Evolutionary conservation across 64 coral and sea anemone genomes (phyloP), one percentile per base, ranked within the genome.

Genomic region (Pachyseris speciosa): DNA sequence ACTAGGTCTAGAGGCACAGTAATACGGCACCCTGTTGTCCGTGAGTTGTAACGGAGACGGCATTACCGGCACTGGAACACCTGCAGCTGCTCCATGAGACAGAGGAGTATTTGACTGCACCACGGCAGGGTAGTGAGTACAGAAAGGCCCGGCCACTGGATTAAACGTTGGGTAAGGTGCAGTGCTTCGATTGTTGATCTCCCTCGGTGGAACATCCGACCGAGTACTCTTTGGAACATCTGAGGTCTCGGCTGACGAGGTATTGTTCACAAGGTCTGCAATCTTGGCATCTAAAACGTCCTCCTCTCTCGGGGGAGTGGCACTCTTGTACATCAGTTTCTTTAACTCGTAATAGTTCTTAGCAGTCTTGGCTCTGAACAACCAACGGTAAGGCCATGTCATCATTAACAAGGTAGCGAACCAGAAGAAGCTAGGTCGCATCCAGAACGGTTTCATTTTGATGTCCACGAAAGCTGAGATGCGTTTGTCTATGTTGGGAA

Each of bases 341-440:
- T 36, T 93, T 15, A 96, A 38, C 44, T 48, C 37, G 7, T 93
- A 93, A 64, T 93, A 90, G 33, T 53, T 90, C 13, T 96, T 93
- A 2, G 69, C 86, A 2, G 91, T 96, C 79, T 80, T 96, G 6
- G 95, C 95, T 78, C 80, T 84, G 79, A 96, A 96, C 10, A 93
- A 64, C 94, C 90, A 96, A 7, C 95, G 87, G 61, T 93, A 96
- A 26, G 95, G 95, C 95, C 95, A 96, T 7, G 86, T 93, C 61
- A 89, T 83, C 13, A 78, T 76, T 39, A 96, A 26, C 40, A 96
- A 25, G 0, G 95, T 96, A 9, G 95, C 95, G 1, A 96, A 10
- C 95, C 95, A 96, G 72, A 74, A 96, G 28, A 89, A 96, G 6
- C 57, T 12, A 3, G 64, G 58, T 20, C 73, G 80, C 44, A 93